These are phyloP conservation scores for Ailurus styani DNA, from an alignment of 2,113 vertebrate genomes.

Conservation along the genomic window DNA sequence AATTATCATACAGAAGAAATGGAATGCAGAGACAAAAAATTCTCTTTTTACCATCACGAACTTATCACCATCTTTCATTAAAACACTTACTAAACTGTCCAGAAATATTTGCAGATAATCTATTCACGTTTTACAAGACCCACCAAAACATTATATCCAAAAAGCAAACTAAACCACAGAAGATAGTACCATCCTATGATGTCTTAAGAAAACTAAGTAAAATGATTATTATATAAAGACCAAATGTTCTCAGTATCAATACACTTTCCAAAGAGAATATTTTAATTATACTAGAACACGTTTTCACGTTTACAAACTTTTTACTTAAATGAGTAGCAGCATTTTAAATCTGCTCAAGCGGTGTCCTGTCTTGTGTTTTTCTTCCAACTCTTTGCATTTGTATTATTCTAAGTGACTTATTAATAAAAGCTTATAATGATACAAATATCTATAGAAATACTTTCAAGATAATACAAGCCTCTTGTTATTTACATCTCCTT, in stretches of 20 bases:
- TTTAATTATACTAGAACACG: not conserved
- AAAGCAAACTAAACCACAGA: not conserved
- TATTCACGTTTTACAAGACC: not conserved
- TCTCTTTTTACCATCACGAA: not conserved
- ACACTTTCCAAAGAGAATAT: not conserved
- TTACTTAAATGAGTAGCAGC: not conserved
- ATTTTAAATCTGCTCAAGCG: not conserved
- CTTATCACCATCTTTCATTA: not conserved
- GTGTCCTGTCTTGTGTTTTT: not conserved
- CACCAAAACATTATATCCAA: not conserved
- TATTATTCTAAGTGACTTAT: not conserved
- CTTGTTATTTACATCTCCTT: not conserved
- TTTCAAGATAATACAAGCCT: not conserved
- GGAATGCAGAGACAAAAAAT: not conserved
- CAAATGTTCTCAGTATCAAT: not conserved
- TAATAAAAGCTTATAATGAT: not conserved
- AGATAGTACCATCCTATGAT: not conserved
- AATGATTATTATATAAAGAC: not conserved
- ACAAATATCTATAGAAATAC: not conserved
- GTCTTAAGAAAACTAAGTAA: not conserved
- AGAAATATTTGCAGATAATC: not conserved
- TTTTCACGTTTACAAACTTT: not conserved
- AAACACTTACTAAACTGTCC: not conserved
- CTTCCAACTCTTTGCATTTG: not conserved
- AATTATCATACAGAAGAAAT: not conserved